phyloP scores from a whole-genome alignment of 2,797 vertebrate genomes.

The Eospalax fontanierii region DNA sequence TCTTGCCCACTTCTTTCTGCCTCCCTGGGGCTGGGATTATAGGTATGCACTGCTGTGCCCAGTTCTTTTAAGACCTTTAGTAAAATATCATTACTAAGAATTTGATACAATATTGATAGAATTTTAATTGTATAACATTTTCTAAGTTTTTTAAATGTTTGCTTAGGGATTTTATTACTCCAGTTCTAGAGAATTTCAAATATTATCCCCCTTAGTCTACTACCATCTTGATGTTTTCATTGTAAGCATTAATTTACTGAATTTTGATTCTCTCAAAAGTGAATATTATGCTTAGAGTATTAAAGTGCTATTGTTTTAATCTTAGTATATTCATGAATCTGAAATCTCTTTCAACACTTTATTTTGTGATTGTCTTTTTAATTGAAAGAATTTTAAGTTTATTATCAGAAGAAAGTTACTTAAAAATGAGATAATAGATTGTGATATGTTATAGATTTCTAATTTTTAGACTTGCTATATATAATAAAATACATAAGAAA shows the following conservation, averaged over 20 bases:
- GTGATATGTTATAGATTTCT: conserved; percentile 80
- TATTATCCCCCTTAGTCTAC: neutral
- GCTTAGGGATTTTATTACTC: conserved; percentile 43
- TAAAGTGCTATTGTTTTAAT: conserved; percentile 59
- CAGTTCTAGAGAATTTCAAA: conserved; percentile 21
- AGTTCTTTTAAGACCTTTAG: conserved; percentile 69
- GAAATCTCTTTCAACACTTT: conserved; percentile 38
- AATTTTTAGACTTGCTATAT: conserved; percentile 79
- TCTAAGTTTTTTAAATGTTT: conserved; percentile 74
- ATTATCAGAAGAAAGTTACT: conserved; percentile 61
- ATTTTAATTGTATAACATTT: conserved; percentile 76
- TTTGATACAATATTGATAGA: conserved; percentile 75
- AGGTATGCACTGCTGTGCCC: neutral
- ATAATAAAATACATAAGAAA: conserved; percentile 88
- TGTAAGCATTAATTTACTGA: conserved; percentile 46
- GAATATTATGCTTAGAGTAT: conserved; percentile 11
- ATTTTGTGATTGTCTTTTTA: conserved; percentile 67
- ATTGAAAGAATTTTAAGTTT: conserved; percentile 62
- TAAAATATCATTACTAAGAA: conserved; percentile 77
- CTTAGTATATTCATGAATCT: conserved; percentile 45
- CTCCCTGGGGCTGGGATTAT: neutral
- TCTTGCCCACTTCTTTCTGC: neutral
- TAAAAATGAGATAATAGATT: conserved; percentile 67
- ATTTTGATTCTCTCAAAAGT: conserved; percentile 51
- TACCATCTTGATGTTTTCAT: conserved; percentile 22